These are phyloP conservation scores for Gonatopus flavifemur DNA, from an alignment of 1,140 invertebrate species.

Conservation along the genomic window DNA sequence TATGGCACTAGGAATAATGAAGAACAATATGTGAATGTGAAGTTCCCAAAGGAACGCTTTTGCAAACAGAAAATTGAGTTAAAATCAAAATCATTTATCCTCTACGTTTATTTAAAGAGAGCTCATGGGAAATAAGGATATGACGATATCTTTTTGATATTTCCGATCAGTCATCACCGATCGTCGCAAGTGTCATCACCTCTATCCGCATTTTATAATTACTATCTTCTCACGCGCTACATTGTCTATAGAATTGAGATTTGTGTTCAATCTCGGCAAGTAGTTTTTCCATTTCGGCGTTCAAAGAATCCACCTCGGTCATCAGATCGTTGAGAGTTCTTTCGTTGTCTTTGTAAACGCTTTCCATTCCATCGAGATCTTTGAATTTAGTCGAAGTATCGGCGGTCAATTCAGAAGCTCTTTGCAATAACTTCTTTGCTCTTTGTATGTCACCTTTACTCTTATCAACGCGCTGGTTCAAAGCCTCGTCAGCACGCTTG, in stretches of 20 bases:
- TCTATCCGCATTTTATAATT: no score
- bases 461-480: conserved; percentile 64
- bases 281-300: conserved; percentile 41
- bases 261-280: conserved; percentile 46
- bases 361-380: conserved; percentile 67
- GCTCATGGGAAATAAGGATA: no score
- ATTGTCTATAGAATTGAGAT: conserved; percentile 45
- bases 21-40: no score
- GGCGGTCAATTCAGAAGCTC: conserved; percentile 74
- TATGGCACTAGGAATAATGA: no score
- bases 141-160: no score
- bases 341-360: conserved; percentile 53
- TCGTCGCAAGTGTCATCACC: no score
- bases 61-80: no score
- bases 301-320: conserved; percentile 43
- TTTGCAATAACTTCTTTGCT: conserved; percentile 71
- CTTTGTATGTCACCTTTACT: conserved; percentile 70
- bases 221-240: conserved; percentile 42
- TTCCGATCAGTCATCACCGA: no score
- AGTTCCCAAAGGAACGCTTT: no score
- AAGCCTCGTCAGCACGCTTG: conserved; percentile 60
- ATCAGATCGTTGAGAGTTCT: conserved; percentile 42
- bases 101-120: no score
- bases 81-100: no score
- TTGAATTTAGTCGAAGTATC: conserved; percentile 75